Base-by-base conservation (phyloP, 2,797 vertebrate species). In the Alauda arvensis region DNA sequence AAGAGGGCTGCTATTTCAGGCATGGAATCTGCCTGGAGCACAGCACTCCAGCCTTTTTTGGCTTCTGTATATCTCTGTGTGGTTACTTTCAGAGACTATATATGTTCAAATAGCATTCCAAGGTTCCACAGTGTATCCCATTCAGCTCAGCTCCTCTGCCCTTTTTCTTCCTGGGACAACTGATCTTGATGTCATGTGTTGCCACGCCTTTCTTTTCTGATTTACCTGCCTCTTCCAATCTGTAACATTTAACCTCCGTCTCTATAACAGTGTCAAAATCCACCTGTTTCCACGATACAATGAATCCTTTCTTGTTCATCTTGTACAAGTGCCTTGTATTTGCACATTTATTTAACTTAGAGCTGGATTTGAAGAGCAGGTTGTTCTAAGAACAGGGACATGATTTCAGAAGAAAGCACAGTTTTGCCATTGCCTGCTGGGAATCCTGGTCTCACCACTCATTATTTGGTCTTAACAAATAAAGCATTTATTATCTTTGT, bases 401-500 rank as follows among this genome's bases (percentile, higher is more conserved):
- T n/a, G 52, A 69, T 67, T 89, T 85, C 56, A 83, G 65, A 77
- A 90, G 24, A 84, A 84, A 92, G 18, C 26, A 45, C 13, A 26
- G 3, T 66, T 93, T 86, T 78, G 28, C 25, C 10, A 25, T 77
- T 68, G 20, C 18, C 24, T 81, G 24, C 23, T 69, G 40, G 25
- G 20, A 79, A 67, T 63, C 59, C 8, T 79, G 39, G 40, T 51
- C 31, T 88, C 24, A 46, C 12, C 10, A n/a, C 43, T 85, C 34
- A 75, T 11, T 76, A 29, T 74, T 71, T 66, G 7, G 19, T 40
- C 39, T 80, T 62, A 67, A 72, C 49, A 82, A 87, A 78, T 61
- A 66, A 87, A 72, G n/a, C 3, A 59, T 85, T 80, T 51, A 15
- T 55, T 86, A 48, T 59, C 28, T 84, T 57, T 56, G 13, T 78